Evolutionary conservation across 2,888 invertebrate genomes (phyloP).

Genomic region (Folsomia candida): DNA sequence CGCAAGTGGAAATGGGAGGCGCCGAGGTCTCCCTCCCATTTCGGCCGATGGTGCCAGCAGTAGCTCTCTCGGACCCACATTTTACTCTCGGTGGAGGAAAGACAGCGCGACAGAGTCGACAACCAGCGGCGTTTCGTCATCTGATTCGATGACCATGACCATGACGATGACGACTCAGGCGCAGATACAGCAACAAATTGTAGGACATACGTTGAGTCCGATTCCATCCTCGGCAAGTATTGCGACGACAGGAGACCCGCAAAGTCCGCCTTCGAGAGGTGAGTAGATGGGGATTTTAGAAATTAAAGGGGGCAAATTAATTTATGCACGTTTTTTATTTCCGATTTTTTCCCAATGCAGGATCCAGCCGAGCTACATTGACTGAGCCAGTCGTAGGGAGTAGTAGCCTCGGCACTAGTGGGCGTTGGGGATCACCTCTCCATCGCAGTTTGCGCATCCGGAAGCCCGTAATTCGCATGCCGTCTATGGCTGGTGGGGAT

Average conservation of each 20-base stretch:
- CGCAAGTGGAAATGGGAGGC: not conserved
- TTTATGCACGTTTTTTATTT: not conserved
- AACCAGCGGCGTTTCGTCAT: conserved; percentile 78
- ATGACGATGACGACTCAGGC: too few relatives aligned
- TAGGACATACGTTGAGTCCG: conserved; percentile 68
- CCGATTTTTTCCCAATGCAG: conserved; percentile 15
- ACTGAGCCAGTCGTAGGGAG: conserved; percentile 42
- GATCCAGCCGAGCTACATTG: conserved; percentile 39
- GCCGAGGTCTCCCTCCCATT: not conserved
- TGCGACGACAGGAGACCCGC: conserved; percentile 41
- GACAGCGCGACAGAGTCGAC: conserved; percentile 68
- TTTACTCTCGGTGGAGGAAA: conserved; percentile 17
- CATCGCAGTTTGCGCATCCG: conserved; percentile 40
- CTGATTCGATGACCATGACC: conserved; percentile 74
- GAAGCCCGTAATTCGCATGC: conserved; percentile 44
- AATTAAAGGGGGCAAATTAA: not conserved
- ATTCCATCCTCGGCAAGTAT: conserved; percentile 74
- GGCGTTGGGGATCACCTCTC: conserved; percentile 11
- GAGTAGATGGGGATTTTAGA: not conserved
- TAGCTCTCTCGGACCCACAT: not conserved
- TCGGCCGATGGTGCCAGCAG: not conserved
- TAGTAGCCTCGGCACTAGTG: not conserved
- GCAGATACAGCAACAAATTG: not conserved
- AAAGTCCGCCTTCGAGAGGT: conserved; percentile 45
- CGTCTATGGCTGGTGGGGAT: conserved; percentile 39